Conservation (phyloP, 1,140 invertebrate species). For the Drosophila triauraria region DNA sequence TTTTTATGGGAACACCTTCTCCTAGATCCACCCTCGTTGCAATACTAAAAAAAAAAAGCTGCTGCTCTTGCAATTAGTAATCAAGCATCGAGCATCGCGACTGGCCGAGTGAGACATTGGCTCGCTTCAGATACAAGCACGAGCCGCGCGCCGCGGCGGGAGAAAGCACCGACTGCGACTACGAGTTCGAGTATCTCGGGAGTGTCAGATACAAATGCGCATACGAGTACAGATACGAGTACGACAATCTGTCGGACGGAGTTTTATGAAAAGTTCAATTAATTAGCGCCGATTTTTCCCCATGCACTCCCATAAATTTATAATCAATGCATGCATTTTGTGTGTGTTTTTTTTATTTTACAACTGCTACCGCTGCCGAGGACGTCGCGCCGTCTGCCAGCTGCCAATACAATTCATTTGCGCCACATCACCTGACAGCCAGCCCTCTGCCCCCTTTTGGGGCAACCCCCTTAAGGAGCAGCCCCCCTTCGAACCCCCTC, state of each 20-base stretch:
- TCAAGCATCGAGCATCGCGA: constrained; percentile 65
- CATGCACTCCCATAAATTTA: constrained; percentile 63
- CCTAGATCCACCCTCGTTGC: constrained; percentile 8
- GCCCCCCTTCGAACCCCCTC: constrained; percentile 16
- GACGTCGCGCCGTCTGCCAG: constrained; percentile 68
- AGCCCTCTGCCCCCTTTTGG: not conserved
- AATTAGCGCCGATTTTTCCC: constrained; percentile 69
- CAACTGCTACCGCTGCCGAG: constrained; percentile 11
- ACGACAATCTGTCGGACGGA: constrained; percentile 48
- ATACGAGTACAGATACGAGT: constrained; percentile 47
- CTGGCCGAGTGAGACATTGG: constrained; percentile 63
- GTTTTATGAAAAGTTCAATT: constrained; percentile 79
- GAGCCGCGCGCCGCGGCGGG: constrained; percentile 16
- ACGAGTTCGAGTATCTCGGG: constrained; percentile 54
- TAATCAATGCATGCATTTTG: constrained; percentile 63
- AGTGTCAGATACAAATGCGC: constrained; percentile 60
- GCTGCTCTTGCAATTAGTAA: constrained; percentile 74
- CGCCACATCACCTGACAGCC: constrained; percentile 61
- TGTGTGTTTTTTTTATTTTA: constrained; percentile 11
- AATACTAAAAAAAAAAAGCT: constrained; percentile 20
- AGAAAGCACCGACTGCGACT: constrained; percentile 35
- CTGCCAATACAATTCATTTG: constrained; percentile 80
- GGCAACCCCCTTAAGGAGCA: constrained; percentile 5
- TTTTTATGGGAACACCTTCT: too few species aligned
- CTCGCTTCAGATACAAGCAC: constrained; percentile 43